phyloP scores from a whole-genome alignment of 1,140 invertebrate genomes.

The Tenebrio molitor region DNA sequence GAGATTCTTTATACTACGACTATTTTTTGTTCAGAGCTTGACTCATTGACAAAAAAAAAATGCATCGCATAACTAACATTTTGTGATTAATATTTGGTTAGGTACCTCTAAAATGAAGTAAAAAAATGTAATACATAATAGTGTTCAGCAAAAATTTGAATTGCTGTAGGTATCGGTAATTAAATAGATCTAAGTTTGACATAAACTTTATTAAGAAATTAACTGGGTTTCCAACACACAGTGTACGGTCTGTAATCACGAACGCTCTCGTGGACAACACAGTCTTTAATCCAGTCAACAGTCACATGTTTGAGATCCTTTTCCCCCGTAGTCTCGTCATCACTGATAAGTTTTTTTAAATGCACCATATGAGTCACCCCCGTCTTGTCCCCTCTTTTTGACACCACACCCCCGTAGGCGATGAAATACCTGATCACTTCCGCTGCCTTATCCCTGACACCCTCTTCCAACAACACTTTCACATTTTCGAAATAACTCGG shows the following conservation, averaged over 20 bases:
- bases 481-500: conserved; percentile 17
- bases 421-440: conserved; percentile 30
- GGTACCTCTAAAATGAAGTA: no score
- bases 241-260: conserved; percentile 9
- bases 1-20: no score
- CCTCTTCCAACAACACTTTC: neutral
- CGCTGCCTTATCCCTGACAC: neutral
- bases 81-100: no score
- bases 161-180: no score
- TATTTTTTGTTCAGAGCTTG: no score
- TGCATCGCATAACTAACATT: no score
- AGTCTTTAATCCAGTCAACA: conserved; percentile 28
- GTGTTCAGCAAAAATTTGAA: no score
- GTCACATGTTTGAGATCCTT: conserved; percentile 8
- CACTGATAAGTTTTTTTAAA: conserved; percentile 6
- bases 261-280: neutral
- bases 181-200: no score
- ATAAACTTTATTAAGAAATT: no score
- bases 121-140: no score
- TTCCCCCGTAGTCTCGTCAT: neutral
- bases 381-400: neutral
- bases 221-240: conserved; percentile 1
- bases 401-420: conserved; percentile 21
- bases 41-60: no score
- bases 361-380: conserved; percentile 14